Base-by-base conservation (phyloP, 2,797 vertebrate species). In the Heterohyrax brucei region DNA sequence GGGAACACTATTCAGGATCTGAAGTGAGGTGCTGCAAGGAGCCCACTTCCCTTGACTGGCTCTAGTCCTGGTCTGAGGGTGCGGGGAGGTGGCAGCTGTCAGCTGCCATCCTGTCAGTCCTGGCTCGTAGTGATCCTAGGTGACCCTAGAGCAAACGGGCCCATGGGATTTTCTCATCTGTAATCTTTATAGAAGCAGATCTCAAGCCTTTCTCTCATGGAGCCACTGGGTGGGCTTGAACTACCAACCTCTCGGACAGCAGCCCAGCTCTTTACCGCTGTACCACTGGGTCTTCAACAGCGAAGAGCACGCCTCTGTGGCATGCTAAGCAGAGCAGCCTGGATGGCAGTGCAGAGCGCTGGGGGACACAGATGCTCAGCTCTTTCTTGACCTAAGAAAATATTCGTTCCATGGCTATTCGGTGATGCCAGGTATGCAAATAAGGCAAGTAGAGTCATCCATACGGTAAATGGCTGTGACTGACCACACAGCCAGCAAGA, bases 381-480 rank as follows among this genome's bases (percentile, higher is more conserved):
- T 26, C 24, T 64, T 26, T 39, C 14, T 73, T 30, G 61, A 33
- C 19, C 46, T 46, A 30, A 92, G 64, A 79, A 92, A 96, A 79
- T 72, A 66, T 64, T 44, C 75, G 10, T 48, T n/a, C 12, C 33
- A 56, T n/a, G 75, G 86, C 9, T n/a, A 68, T 87, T 89, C 68
- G 39, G 9, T 26, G 1, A 30, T n/a, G 53, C 10, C 7, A 70
- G 22, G 6, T 50, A 33, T 28, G 8, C 39, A 18, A 85, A 48
- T 26, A 72, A 93, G 19, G 66, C 53, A 68, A 53, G 61, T 18
- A 13, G 73, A 68, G 50, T 77, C n/a, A 87, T 61, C 22, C 70
- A 87, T 56, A 73, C 13, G 1, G 1, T 2, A 48, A 22, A 5
- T 10, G 83, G 39, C 46, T 68, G 1, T 79, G 75, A 72, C 33